Evolutionary conservation across 2,888 invertebrate genomes (phyloP), one percentile per base, ranked within the genome.

Genomic region (Rhabditophanes sp.): DNA sequence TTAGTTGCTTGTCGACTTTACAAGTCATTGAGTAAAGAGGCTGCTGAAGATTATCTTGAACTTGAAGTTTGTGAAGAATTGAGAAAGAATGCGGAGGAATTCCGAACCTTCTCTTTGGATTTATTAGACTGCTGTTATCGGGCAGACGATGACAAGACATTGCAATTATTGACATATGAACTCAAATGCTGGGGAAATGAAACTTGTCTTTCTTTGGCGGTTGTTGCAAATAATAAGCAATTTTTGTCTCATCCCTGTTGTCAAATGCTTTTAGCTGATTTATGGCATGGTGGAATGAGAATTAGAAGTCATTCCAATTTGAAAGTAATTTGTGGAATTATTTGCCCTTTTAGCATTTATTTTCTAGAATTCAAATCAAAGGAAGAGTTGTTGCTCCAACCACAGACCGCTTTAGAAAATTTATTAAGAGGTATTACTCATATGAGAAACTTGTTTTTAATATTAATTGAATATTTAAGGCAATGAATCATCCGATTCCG

Each of bases 141-240:
- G 8, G 82, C 84, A 70, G 88, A 93, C 61, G 87, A 85, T 53
- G 85, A 35, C 7, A 39, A 44, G 22, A 48, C 48, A 1, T 35
- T 48, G 1, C 56, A 61, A 64, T 70, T 96, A 34, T 71, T 96
- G 30, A 96, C 93, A 2, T 93, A 90, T 61, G 88, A 93, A 68
- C 74, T 96, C 28, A 81, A 82, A 67, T 85, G 88, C 68, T 96
- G 90, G 87, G 85, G 88, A 4, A 82, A 85, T 33, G 88, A 93
- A 69, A 93, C 90, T 9, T 90, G 88, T 66, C 75, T 96, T n/a
- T 83, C 84, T 45, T 73, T 93, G 33, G 93, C 93, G 0, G 88
- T 90, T 3, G 79, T 84, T 1, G 90, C 88, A 31, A 85, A 87
- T 69, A 87, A 90, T 69, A 65, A 69, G 30, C 64, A 68, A 30